phyloP scores from a whole-genome alignment of 2,888 invertebrate genomes.

The Drosophila peninsularis region DNA sequence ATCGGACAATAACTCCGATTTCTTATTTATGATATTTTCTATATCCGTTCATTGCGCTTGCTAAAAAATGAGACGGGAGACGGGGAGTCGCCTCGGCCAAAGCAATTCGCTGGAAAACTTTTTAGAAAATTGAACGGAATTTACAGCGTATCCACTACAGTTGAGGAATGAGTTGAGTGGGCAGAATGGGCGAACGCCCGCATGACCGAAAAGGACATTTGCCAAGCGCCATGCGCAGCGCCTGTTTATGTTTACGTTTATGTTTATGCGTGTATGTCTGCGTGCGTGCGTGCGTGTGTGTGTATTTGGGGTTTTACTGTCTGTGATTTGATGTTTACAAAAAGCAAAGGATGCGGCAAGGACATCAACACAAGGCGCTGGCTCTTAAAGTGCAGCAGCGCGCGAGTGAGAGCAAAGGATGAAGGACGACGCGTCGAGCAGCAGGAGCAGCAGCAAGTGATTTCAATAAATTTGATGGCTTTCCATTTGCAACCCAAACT shows the following conservation, averaged over 20 bases:
- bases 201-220: slow-evolving; percentile 71
- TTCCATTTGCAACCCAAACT: slow-evolving; percentile 82
- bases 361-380: slow-evolving; percentile 39
- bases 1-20: slow-evolving; percentile 12
- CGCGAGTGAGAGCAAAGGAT: slow-evolving; percentile 15
- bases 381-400: slow-evolving; percentile 38
- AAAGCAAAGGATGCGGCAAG: slow-evolving; percentile 71
- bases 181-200: slow-evolving; percentile 26
- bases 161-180: slow-evolving; percentile 29
- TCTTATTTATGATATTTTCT: slow-evolving; percentile 46
- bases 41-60: slow-evolving; percentile 15
- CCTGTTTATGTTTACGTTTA: slow-evolving; percentile 75
- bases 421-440: slow-evolving; percentile 46
- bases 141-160: slow-evolving; percentile 59
- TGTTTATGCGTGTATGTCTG: slow-evolving; percentile 57
- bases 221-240: slow-evolving; percentile 54
- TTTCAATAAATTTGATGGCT: slow-evolving; percentile 84
- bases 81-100: background rate
- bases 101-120: slow-evolving; percentile 64
- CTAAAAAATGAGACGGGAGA: background rate
- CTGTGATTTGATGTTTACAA: slow-evolving; percentile 80
- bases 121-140: slow-evolving; percentile 75
- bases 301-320: slow-evolving; percentile 69
- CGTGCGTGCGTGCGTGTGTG: slow-evolving; percentile 23
- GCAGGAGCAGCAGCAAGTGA: slow-evolving; percentile 76